These are phyloP conservation scores for Cotesia typhae DNA, from an alignment of 1,140 invertebrate genomes.

Conservation along the genomic window DNA sequence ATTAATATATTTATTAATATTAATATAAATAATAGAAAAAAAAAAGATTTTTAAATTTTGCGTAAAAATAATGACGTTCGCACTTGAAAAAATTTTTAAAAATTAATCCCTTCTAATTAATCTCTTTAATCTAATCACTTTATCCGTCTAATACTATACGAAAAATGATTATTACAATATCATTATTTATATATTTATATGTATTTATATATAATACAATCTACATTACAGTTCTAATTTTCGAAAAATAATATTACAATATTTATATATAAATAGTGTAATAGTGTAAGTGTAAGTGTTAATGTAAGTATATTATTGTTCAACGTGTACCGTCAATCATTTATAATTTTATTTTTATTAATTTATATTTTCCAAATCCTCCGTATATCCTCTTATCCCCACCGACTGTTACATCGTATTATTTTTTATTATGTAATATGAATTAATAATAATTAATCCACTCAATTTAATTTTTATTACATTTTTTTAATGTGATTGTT, in stretches of 20 bases:
- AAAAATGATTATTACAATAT: conserved; percentile 57
- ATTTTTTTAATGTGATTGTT: too few relatives aligned
- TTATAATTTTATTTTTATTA: conserved; percentile 50
- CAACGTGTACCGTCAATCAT: conserved; percentile 48
- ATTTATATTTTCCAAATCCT: conserved; percentile 33
- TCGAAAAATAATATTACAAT: conserved; percentile 67
- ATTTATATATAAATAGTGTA: conserved; percentile 50
- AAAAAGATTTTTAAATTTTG: conserved; percentile 51
- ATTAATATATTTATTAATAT: not conserved
- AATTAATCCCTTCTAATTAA: conserved; percentile 51
- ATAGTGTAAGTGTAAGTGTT: conserved; percentile 48
- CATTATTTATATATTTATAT: conserved; percentile 39
- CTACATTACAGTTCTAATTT: conserved; percentile 64
- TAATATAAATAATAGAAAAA: not conserved
- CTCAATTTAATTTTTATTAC: too few relatives aligned
- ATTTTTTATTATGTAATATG: too few relatives aligned
- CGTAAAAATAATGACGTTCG: conserved; percentile 56
- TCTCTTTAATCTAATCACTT: conserved; percentile 51
- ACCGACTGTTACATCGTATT: too few relatives aligned
- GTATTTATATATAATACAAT: conserved; percentile 50
- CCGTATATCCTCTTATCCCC: conserved; percentile 1
- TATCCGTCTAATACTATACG: conserved; percentile 57
- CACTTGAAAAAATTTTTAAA: conserved; percentile 39
- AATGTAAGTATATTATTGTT: conserved; percentile 29
- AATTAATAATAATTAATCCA: too few relatives aligned